phyloP scores from a whole-genome alignment of 2,113 vertebrate genomes.

The Clarias gariepinus region DNA sequence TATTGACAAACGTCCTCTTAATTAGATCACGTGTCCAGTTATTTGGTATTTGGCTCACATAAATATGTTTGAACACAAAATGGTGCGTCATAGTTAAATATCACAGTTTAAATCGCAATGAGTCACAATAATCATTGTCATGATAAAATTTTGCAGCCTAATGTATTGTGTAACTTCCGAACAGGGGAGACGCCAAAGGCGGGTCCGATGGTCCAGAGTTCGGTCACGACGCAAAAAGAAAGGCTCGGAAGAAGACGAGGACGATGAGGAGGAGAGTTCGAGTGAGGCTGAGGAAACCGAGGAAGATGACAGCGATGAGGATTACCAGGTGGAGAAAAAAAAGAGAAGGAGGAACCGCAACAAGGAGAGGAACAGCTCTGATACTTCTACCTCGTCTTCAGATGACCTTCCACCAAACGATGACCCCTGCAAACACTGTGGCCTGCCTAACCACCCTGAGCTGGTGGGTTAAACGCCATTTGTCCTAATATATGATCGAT shows the following conservation, averaged over 20 bases:
- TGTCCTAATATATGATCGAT: too few species aligned
- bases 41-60: too few species aligned
- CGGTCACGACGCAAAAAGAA: slow-evolving; percentile 87
- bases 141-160: too few species aligned
- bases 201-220: slow-evolving; percentile 85
- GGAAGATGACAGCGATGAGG: slow-evolving; percentile 85
- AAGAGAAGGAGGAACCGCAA: slow-evolving; percentile 73
- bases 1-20: too few species aligned
- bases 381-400: slow-evolving; percentile 71
- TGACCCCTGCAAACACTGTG: slow-evolving; percentile 97
- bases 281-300: slow-evolving; percentile 74
- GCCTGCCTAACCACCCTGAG: slow-evolving; percentile 95
- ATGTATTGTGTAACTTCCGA: neutral
- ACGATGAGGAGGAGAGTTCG: slow-evolving; percentile 62
- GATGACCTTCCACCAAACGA: slow-evolving; percentile 84
- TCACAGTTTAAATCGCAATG: too few species aligned
- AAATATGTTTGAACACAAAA: too few species aligned
- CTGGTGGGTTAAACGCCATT: slow-evolving; percentile 73
- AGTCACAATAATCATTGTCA: too few species aligned
- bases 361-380: slow-evolving; percentile 80
- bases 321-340: slow-evolving; percentile 74
- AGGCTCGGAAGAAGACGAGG: slow-evolving; percentile 85
- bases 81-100: too few species aligned
- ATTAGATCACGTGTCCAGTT: too few species aligned
- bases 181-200: slow-evolving; percentile 73